Percentiles rank a stretch among this genome's conserved stretches.
phyloP scores from a whole-genome alignment of 2,797 vertebrate genomes.

The Pipistrellus pipistrellus region DNA sequence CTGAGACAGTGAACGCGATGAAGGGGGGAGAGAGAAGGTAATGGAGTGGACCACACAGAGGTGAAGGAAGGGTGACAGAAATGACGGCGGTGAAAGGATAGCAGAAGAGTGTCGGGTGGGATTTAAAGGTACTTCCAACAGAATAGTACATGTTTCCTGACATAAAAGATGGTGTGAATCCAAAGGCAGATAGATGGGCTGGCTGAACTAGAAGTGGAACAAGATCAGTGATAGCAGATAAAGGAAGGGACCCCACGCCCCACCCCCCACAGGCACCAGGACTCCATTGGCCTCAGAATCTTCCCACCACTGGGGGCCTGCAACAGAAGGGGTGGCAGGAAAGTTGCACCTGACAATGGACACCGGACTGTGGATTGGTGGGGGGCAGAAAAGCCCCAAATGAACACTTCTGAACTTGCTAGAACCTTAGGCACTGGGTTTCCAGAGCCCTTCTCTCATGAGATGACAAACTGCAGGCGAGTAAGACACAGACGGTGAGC shows the following conservation, averaged over 20 bases:
- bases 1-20: neutral
- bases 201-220: neutral
- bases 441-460: neutral
- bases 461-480: neutral
- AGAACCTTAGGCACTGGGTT: neutral
- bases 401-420: neutral
- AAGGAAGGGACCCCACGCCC: neutral
- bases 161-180: neutral
- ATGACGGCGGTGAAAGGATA: neutral
- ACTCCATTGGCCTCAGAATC: neutral
- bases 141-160: neutral
- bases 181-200: neutral
- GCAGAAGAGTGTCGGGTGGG: neutral
- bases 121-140: neutral
- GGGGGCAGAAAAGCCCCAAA: neutral
- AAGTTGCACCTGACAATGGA: neutral
- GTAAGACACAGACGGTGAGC: neutral
- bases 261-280: neutral
- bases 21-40: neutral
- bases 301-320: neutral
- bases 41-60: fast-evolving
- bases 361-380: too few species aligned
- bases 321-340: neutral
- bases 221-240: neutral
- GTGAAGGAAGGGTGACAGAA: neutral